Conservation (phyloP, 2,888 invertebrate species). For the Actias luna region DNA sequence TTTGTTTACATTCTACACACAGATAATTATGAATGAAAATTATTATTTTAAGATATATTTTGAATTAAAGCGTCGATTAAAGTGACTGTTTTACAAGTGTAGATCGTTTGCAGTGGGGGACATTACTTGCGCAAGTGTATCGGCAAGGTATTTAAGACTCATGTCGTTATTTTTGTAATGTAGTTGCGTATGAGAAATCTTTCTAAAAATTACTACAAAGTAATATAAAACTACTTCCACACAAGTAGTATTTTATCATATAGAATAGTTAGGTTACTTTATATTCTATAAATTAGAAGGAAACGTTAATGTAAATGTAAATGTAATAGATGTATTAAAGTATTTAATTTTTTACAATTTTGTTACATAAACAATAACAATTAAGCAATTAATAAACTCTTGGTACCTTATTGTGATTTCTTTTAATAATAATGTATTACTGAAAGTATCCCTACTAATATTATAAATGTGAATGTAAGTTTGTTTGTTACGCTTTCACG, state of each 20-base stretch:
- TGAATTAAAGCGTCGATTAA: conserved; percentile 15
- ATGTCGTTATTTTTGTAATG: neutral
- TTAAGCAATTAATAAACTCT: too few relatives aligned
- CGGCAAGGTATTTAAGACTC: conserved; percentile 4
- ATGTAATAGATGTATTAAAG: too few relatives aligned
- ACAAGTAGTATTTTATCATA: neutral
- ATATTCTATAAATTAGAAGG: too few relatives aligned
- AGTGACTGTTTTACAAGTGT: neutral
- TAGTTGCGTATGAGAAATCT: neutral
- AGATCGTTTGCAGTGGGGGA: conserved; percentile 1
- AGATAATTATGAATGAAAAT: conserved; percentile 57
- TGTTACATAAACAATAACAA: too few relatives aligned
- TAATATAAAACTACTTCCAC: neutral
- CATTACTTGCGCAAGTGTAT: neutral
- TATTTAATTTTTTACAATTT: too few relatives aligned
- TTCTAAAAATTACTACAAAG: neutral
- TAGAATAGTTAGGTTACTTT: neutral
- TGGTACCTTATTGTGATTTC: too few relatives aligned
- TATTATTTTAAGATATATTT: conserved; percentile 22
- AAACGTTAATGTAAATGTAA: too few relatives aligned
- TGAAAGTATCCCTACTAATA: too few relatives aligned
- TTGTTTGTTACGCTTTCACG: too few relatives aligned
- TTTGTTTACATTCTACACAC: conserved; percentile 57
- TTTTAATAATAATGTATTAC: too few relatives aligned
- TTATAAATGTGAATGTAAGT: too few relatives aligned